These are phyloP conservation scores for Neuroterus valhalla DNA, from an alignment of 1,140 invertebrate species.

Conservation along the genomic window DNA sequence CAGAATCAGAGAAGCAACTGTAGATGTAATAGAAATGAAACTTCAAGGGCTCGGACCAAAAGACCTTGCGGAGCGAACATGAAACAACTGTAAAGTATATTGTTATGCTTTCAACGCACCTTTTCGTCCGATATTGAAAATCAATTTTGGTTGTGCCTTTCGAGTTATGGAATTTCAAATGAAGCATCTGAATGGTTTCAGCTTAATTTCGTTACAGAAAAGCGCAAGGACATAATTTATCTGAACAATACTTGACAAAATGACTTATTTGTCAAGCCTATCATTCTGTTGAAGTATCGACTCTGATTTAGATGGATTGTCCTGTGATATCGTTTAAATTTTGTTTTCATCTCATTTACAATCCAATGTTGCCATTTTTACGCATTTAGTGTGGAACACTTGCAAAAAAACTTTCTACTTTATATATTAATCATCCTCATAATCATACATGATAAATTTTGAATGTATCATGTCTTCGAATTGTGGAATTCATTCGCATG, in stretches of 20 bases:
- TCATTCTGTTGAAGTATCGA: background rate
- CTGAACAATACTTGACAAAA: background rate
- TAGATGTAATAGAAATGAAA: constrained; percentile 83
- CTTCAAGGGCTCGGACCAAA: constrained; percentile 68
- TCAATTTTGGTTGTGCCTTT: constrained; percentile 9
- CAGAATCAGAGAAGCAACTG: constrained; percentile 87
- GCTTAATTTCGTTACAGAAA: background rate
- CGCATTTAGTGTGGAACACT: background rate
- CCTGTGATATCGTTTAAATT: constrained; percentile 7
- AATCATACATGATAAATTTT: too few species aligned
- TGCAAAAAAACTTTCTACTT: background rate
- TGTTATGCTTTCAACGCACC: constrained; percentile 18
- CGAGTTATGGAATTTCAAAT: background rate
- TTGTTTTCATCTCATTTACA: constrained; percentile 8
- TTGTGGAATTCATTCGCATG: too few species aligned
- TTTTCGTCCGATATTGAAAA: constrained; percentile 2
- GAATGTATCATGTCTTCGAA: too few species aligned
- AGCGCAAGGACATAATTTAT: constrained; percentile 1
- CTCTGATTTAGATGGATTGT: background rate
- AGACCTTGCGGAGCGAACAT: constrained; percentile 49
- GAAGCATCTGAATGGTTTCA: background rate
- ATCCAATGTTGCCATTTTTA: background rate
- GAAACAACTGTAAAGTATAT: constrained; percentile 35
- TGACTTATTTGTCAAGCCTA: background rate
- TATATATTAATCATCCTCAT: too few species aligned